Evolutionary conservation across 2,113 vertebrate genomes (phyloP).

Genomic region (Camelus dromedarius): DNA sequence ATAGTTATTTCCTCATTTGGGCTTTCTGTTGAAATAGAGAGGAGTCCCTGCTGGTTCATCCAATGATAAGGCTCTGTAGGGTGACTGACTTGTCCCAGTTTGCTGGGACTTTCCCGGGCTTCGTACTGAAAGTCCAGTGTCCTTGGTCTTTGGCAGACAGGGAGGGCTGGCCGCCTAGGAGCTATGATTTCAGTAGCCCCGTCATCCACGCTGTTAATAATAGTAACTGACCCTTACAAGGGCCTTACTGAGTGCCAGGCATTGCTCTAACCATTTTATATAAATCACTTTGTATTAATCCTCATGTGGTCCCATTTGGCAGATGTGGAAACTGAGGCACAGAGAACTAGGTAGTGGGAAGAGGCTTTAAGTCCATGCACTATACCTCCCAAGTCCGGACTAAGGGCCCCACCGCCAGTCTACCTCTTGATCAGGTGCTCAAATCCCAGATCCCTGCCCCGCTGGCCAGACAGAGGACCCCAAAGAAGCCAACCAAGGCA

Average conservation of each 20-base stretch:
- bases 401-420: neutral
- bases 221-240: neutral
- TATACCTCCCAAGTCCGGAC: neutral
- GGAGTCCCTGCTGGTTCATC: neutral
- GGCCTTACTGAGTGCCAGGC: neutral
- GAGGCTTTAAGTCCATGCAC: neutral
- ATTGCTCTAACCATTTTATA: no score
- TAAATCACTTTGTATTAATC: neutral
- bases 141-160: neutral
- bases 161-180: neutral
- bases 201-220: neutral
- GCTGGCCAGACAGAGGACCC: neutral
- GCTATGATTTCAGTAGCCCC: neutral
- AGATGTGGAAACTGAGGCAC: neutral
- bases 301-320: neutral
- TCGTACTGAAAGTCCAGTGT: neutral
- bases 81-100: neutral
- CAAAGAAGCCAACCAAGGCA: fast-evolving
- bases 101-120: neutral
- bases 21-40: neutral
- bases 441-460: neutral
- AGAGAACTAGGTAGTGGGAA: neutral
- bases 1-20: neutral
- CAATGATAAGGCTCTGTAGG: neutral
- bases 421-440: neutral